These are phyloP conservation scores for Therioaphis trifolii DNA, from an alignment of 2,888 invertebrate genomes.

Conservation along the genomic window DNA sequence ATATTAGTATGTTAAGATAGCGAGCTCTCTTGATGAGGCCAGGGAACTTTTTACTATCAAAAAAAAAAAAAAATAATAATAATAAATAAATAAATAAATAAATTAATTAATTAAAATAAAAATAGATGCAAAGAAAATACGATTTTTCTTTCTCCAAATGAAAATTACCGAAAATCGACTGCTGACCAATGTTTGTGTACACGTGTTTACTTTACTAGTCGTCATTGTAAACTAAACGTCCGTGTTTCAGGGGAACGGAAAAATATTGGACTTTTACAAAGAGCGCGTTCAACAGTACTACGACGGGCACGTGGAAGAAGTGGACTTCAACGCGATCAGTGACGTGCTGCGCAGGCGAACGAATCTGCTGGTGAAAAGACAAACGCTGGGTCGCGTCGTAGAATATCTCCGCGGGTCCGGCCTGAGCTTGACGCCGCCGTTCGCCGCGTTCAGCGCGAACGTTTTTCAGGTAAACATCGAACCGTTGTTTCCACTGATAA, in stretches of 20 bases:
- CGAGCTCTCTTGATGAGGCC: too few relatives aligned
- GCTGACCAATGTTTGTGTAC: too few relatives aligned
- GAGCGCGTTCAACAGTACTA: slow-evolving; percentile 89
- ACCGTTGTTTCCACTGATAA: too few relatives aligned
- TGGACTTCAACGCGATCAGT: slow-evolving; percentile 83
- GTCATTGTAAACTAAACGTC: not conserved
- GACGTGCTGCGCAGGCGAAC: slow-evolving; percentile 85
- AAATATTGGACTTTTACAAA: slow-evolving; percentile 86
- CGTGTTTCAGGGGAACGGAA: slow-evolving; percentile 74
- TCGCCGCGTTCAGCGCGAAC: slow-evolving; percentile 85
- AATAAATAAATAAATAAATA: too few relatives aligned
- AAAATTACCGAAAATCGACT: too few relatives aligned
- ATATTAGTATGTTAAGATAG: too few relatives aligned
- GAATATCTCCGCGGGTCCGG: slow-evolving; percentile 82
- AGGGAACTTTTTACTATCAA: too few relatives aligned
- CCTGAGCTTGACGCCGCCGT: slow-evolving; percentile 79
- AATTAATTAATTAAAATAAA: too few relatives aligned
- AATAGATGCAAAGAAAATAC: too few relatives aligned
- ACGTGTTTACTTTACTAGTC: not conserved
- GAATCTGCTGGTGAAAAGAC: slow-evolving; percentile 82
- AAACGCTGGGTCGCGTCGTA: slow-evolving; percentile 80
- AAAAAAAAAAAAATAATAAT: too few relatives aligned
- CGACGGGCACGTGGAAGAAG: slow-evolving; percentile 86
- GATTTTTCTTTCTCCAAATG: too few relatives aligned
- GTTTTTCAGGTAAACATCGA: slow-evolving; percentile 76